A percentile compares a stretch with the other conserved stretches of the same genome.
Conservation (phyloP, 2,797 vertebrate species). For the Epinephelus awoara region DNA sequence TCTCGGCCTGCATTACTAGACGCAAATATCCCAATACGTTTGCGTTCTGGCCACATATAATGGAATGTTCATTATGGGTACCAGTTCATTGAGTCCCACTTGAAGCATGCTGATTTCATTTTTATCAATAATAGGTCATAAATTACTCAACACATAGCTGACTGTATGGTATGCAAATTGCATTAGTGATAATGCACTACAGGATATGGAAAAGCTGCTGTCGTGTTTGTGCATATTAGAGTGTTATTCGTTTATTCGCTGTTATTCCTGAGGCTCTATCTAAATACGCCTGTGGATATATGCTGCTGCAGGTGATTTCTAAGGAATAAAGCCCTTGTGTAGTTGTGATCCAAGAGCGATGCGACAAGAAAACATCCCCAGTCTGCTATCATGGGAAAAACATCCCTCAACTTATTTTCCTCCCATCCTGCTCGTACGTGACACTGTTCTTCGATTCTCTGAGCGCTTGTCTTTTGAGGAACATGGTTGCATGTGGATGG, state of each 20-base stretch:
- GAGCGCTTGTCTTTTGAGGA: constrained; percentile 17
- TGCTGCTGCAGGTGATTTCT: constrained; percentile 24
- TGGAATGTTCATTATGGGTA: constrained; percentile 44
- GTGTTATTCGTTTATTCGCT: constrained; percentile 38
- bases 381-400: constrained; percentile 25
- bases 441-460: constrained; percentile 19
- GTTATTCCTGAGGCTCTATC: constrained; percentile 22
- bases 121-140: constrained; percentile 60
- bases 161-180: constrained; percentile 38
- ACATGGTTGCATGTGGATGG: neutral
- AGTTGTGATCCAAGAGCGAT: constrained; percentile 38
- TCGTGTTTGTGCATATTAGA: constrained; percentile 24
- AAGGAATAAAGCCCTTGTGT: constrained; percentile 21
- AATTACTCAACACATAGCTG: constrained; percentile 46
- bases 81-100: constrained; percentile 51
- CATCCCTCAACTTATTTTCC: constrained; percentile 22
- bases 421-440: constrained; percentile 7
- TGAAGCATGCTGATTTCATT: constrained; percentile 51
- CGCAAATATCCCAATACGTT: constrained; percentile 61
- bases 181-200: constrained; percentile 36
- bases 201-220: constrained; percentile 16
- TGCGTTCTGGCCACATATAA: constrained; percentile 53
- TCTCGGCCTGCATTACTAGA: constrained; percentile 42
- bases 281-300: constrained; percentile 9
- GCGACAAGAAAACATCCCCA: constrained; percentile 12